Base-by-base conservation (phyloP, 2,113 vertebrate genomes). In the Pica pica region DNA sequence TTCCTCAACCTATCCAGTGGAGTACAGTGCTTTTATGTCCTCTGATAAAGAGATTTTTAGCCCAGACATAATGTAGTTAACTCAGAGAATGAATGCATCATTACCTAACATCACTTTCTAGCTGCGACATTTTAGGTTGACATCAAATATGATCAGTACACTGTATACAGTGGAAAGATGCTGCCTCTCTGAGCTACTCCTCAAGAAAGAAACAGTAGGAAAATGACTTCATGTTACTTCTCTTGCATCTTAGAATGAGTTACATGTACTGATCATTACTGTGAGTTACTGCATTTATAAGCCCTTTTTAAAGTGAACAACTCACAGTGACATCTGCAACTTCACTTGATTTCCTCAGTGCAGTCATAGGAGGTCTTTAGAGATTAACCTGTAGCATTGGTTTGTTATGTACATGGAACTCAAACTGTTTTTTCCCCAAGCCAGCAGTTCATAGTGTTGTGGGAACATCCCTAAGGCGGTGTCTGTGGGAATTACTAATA, bases 261-360 rank as follows among this genome's bases (percentile, higher is more conserved):
- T 67, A 76, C 19, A 21, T 59, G 39, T n/a, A 37, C 35, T 83
- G 33, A 67, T 75, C 33, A 37, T 84, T 95, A 30, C 50, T 57
- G 22, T 68, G 60, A 90, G 16, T 92, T 96, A 76, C 57, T 87
- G 47, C 35, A 30, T 84, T 91, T 92, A 16, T 73, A 90, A 85
- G 16, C 5, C 15, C 17, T 41, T 53, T 90, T 71, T 27, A 44
- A 92, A 64, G 23, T 67, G 82, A 74, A 77, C n/a, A 63, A 39
- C n/a, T 89, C 26, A 46, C 24, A 33, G 39, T 83, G 67, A 28
- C 37, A 44, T 79, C 35, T 80, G 59, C 15, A 84, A 8, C 31
- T 79, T 33, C 5, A 71, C 21, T 91, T 64, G 47, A 30, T 87
- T 90, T 94, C 53, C 37, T 90, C 41, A 22, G 18, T 93, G 46